Evolutionary conservation across 1,140 invertebrate species (phyloP).

Genomic region (Bombus waltoni): DNA sequence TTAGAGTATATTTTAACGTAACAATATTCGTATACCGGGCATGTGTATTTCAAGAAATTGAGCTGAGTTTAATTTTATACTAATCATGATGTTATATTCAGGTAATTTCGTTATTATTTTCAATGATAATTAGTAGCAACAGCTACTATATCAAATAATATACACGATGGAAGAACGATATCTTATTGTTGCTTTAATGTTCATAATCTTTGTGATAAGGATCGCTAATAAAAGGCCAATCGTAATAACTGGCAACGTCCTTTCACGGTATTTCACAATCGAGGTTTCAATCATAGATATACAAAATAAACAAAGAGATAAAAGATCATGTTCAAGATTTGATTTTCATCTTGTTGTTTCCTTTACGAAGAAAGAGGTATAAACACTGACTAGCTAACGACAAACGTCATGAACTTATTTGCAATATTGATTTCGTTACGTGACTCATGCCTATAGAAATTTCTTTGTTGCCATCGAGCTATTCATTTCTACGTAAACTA

Average conservation of each 20-base stretch:
- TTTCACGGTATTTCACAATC: background rate
- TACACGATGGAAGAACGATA: no score
- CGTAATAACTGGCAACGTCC: no score
- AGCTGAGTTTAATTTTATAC: background rate
- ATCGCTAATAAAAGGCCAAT: background rate
- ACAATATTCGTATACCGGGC: background rate
- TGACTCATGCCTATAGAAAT: slow-evolving; percentile 28
- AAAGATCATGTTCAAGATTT: background rate
- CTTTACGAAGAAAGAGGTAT: background rate
- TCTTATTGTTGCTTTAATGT: no score
- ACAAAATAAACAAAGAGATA: background rate
- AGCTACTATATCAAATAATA: no score
- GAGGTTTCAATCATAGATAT: background rate
- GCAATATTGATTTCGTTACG: slow-evolving; percentile 46
- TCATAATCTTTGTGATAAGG: background rate
- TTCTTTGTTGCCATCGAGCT: slow-evolving; percentile 9
- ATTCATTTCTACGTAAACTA: slow-evolving; percentile 1
- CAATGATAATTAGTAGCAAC: no score
- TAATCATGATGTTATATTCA: background rate
- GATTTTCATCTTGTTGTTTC: background rate
- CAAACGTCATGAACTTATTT: slow-evolving; percentile 32
- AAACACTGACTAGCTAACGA: slow-evolving; percentile 14
- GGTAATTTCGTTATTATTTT: background rate
- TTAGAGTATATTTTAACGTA: background rate
- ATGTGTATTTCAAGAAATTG: background rate